These are phyloP conservation scores for Aspiorhynchus laticeps DNA, from an alignment of 2,113 vertebrate genomes.

Conservation along the genomic window DNA sequence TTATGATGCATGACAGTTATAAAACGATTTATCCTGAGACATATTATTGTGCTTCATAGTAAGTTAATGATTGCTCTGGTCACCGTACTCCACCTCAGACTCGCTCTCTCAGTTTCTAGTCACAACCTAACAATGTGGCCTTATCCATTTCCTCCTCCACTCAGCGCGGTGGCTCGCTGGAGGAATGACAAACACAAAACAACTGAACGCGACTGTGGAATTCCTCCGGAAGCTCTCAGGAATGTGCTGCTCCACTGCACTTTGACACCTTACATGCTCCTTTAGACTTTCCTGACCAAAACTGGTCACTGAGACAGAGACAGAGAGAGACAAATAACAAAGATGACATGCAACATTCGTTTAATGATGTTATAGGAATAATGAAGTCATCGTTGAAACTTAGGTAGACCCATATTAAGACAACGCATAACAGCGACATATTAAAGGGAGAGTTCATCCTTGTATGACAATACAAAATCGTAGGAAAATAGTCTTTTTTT, in stretches of 20 bases:
- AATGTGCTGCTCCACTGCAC: constrained; percentile 52
- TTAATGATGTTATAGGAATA: not conserved
- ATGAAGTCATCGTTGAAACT: not conserved
- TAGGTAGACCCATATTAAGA: not conserved
- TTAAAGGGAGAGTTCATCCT: not conserved
- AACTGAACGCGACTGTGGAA: constrained; percentile 51
- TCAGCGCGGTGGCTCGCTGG: constrained; percentile 23
- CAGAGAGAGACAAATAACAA: not conserved
- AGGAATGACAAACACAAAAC: constrained; percentile 66
- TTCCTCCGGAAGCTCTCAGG: constrained; percentile 52
- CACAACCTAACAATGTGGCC: constrained; percentile 51
- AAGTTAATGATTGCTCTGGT: constrained; percentile 25
- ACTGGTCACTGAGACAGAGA: constrained; percentile 7
- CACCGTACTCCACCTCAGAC: not conserved
- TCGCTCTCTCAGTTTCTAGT: constrained; percentile 4
- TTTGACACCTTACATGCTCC: constrained; percentile 30
- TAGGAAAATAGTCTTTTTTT: too few relatives aligned
- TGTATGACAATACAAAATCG: not conserved
- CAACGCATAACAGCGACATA: not conserved
- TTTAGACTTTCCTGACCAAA: constrained; percentile 39
- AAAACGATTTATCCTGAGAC: not conserved
- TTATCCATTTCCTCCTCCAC: constrained; percentile 69
- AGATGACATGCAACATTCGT: not conserved
- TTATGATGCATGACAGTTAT: too few relatives aligned
- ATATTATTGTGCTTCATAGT: not conserved